Evolutionary conservation across 2,113 vertebrate genomes (phyloP).

Genomic region (Anoura caudifer): DNA sequence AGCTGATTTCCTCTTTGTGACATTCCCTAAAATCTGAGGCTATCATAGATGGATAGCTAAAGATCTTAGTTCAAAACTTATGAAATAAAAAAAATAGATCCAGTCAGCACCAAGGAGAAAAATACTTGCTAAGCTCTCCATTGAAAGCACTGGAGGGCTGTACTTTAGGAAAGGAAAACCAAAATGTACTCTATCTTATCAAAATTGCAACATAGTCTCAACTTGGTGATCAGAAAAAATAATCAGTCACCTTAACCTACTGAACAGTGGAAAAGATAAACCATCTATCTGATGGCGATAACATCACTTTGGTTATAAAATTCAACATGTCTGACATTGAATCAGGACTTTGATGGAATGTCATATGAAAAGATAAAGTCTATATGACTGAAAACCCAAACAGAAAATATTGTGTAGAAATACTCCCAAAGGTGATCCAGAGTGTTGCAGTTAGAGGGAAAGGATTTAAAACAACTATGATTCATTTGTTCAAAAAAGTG

Average conservation of each 20-base stretch:
- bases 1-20: background rate
- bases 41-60: background rate
- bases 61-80: background rate
- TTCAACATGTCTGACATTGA: background rate
- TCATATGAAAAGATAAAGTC: background rate
- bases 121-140: background rate
- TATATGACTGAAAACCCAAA: background rate
- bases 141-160: background rate
- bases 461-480: background rate
- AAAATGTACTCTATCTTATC: background rate
- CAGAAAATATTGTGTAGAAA: background rate
- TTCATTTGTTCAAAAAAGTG: background rate
- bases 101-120: background rate
- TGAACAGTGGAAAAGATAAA: background rate
- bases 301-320: background rate
- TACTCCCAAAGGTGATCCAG: background rate
- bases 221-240: background rate
- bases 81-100: background rate
- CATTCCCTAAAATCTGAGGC: background rate
- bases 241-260: background rate
- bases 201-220: background rate
- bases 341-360: background rate
- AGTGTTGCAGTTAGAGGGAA: background rate
- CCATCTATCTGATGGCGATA: background rate
- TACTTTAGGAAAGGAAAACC: background rate